These are phyloP conservation scores for Amia ocellicauda DNA, from an alignment of 2,113 vertebrate species.

Conservation along the genomic window DNA sequence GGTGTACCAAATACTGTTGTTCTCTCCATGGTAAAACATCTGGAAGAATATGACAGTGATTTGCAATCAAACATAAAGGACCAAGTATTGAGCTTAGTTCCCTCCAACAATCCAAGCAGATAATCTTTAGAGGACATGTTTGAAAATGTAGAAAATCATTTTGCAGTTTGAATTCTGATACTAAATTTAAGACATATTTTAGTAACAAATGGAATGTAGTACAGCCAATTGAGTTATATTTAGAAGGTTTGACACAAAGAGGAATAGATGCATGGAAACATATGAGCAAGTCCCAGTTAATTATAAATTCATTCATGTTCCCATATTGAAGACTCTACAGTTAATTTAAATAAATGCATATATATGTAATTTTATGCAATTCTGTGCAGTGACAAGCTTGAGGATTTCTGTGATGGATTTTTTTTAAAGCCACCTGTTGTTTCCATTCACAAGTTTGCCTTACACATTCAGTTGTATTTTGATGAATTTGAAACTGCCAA, in stretches of 20 bases:
- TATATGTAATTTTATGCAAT: no score
- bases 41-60: neutral
- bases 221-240: neutral
- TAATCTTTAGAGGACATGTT: neutral
- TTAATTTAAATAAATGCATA: neutral
- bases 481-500: no score
- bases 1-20: neutral
- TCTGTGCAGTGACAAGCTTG: no score
- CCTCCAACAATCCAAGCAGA: neutral
- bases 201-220: neutral
- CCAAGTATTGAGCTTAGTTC: neutral
- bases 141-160: neutral
- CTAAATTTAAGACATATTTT: neutral
- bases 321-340: neutral
- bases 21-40: neutral
- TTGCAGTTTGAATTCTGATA: no score
- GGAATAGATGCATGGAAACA: neutral
- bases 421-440: no score
- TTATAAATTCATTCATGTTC: neutral
- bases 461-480: no score
- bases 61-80: neutral
- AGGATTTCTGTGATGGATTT: no score
- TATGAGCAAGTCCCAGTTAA: neutral
- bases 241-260: neutral
- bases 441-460: no score